These are phyloP conservation scores for Oreonectes daqikongensis DNA, from an alignment of 2,797 vertebrate species.

Conservation along the genomic window DNA sequence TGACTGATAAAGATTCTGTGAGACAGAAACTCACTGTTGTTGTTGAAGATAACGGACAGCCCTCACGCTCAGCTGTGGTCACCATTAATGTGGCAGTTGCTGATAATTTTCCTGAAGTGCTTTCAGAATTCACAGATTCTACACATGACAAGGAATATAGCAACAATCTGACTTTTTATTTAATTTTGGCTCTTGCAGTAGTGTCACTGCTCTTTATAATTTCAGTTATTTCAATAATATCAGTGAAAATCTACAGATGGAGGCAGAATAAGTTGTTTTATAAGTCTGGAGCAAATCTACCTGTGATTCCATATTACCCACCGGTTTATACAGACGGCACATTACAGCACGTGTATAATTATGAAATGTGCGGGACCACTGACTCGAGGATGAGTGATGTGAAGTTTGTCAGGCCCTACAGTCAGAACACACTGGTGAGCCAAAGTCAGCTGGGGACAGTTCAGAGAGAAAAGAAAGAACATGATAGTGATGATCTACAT, in stretches of 20 bases:
- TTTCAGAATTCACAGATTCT: slow-evolving; percentile 27
- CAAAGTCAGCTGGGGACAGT: slow-evolving; percentile 59
- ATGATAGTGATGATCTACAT: slow-evolving; percentile 53
- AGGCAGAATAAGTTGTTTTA: slow-evolving; percentile 47
- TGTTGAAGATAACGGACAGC: slow-evolving; percentile 50
- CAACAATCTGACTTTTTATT: slow-evolving; percentile 60
- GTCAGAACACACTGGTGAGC: slow-evolving; percentile 6
- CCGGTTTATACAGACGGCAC: slow-evolving; percentile 67
- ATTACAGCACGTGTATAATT: slow-evolving; percentile 57
- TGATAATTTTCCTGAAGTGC: background rate
- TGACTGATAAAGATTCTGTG: slow-evolving; percentile 45
- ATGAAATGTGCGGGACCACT: slow-evolving; percentile 65
- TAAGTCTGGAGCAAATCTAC: slow-evolving; percentile 60
- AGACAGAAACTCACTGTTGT: slow-evolving; percentile 47
- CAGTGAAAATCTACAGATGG: slow-evolving; percentile 59
- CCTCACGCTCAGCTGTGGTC: slow-evolving; percentile 60
- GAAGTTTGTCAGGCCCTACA: no score
- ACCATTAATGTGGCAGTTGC: slow-evolving; percentile 53
- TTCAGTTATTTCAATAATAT: slow-evolving; percentile 49
- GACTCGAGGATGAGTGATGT: slow-evolving; percentile 62
- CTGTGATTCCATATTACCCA: slow-evolving; percentile 70
- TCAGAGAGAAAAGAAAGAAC: slow-evolving; percentile 58
- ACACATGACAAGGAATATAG: slow-evolving; percentile 31
- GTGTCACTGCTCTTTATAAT: slow-evolving; percentile 48
- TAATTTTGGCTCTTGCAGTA: slow-evolving; percentile 38